These are phyloP conservation scores for Dolichotis patagonum DNA, from an alignment of 2,113 vertebrate genomes.

Conservation along the genomic window DNA sequence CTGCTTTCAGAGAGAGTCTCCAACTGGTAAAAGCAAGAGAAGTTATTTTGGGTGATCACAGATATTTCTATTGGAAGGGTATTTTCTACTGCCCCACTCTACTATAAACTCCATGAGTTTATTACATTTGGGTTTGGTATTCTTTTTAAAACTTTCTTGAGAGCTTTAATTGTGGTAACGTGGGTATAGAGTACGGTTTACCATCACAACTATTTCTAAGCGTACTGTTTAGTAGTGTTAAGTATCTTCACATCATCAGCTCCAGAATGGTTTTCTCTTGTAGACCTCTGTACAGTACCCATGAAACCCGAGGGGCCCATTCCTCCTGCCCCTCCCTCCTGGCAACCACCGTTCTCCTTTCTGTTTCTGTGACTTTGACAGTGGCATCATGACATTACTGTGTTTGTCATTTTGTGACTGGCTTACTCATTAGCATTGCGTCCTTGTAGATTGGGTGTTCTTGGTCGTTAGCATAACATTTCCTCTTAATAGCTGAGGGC, in stretches of 20 bases:
- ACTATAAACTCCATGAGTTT: not conserved
- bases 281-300: not conserved
- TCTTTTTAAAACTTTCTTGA: not conserved
- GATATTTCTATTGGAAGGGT: constrained; percentile 20
- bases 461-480: constrained; percentile 49
- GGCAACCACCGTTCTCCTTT: not conserved
- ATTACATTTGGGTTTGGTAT: not conserved
- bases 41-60: not conserved
- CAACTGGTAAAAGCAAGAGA: not conserved
- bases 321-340: accelerated
- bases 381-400: too few relatives aligned
- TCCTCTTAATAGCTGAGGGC: not conserved
- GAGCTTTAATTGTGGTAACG: not conserved
- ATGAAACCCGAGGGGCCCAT: not conserved
- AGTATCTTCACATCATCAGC: not conserved
- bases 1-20: constrained; percentile 18
- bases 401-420: not conserved
- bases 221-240: not conserved
- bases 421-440: not conserved
- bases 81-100: not conserved
- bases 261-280: not conserved
- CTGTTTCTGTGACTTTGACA: not conserved
- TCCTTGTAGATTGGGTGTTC: not conserved
- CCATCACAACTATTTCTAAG: not conserved
- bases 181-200: not conserved